Base-by-base conservation (phyloP, 2,797 vertebrate species). In the Sebastes vulpes region DNA sequence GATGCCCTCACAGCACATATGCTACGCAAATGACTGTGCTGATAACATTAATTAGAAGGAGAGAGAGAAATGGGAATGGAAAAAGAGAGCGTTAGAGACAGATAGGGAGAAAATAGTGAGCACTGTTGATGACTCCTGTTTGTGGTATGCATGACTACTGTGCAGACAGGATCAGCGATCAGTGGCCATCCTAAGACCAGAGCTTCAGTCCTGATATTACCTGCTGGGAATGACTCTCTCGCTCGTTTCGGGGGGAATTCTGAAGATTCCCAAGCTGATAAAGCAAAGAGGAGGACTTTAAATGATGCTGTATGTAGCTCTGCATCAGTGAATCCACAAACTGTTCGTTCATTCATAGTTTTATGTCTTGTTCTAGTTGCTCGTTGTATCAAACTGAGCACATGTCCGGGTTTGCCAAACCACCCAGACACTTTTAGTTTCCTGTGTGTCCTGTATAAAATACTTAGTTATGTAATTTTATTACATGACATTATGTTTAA, bases 81-180 rank as follows among this genome's bases (percentile, higher is more conserved):
- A 72, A 52, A 0, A 60, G 25, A 16, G 28, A 32, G 31, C 2
- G 5, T 21, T 6, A 11, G 32, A 12, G 10, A 53, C 12, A 18
- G 32, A 75, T 21, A 16, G 6, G 23, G 31, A 46, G 61, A 59
- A 46, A 50, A 71, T 1, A 38, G 31, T 11, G 35, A 54, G 70
- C 28, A 23, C 42, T 70, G 53, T n/a, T 72, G 68, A 68, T 63
- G 77, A 82, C 73, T 84, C 25, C 16, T 79, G 18, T 78, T 79
- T 54, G 48, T 78, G 81, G 72, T 67, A 68, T 86, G 85, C 38
- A 12, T 67, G 75, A 80, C 79, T 65, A 2, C 79, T 38, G 72
- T 65, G 73, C 31, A 48, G 66, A 57, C 29, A 20, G 79, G 75
- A 84, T 79, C 46, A 82, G 31, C 69, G 68, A 78, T 66, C 67